These are phyloP conservation scores for Argyra leucocephala DNA, from an alignment of 2,888 invertebrate genomes.

Conservation along the genomic window DNA sequence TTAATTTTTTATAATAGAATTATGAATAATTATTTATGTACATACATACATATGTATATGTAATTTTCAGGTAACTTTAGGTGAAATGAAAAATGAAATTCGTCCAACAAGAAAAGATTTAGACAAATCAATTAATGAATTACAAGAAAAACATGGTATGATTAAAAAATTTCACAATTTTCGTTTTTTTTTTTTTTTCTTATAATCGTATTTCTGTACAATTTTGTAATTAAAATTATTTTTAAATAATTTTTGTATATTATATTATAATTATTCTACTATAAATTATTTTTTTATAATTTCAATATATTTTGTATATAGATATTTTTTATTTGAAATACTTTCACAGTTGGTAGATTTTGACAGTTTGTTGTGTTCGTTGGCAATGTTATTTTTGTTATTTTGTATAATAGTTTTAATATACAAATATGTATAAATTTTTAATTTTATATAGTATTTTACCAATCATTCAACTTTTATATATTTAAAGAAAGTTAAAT, in stretches of 20 bases:
- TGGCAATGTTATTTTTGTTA: no score
- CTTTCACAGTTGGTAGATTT: no score
- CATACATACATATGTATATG: neutral
- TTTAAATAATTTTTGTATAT: neutral
- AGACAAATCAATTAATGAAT: slow-evolving; percentile 62
- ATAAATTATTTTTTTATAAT: neutral
- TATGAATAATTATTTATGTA: neutral
- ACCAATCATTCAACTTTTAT: no score
- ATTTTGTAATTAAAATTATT: neutral
- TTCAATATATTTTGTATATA: no score
- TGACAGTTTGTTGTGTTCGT: no score
- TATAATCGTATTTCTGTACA: neutral
- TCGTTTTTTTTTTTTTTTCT: neutral
- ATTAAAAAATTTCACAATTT: slow-evolving; percentile 20
- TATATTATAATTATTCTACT: neutral
- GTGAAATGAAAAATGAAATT: slow-evolving; percentile 50
- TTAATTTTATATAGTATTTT: no score
- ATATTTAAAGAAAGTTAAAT: no score
- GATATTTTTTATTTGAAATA: no score
- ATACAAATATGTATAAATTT: no score
- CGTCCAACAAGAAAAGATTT: slow-evolving; percentile 60
- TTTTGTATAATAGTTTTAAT: no score
- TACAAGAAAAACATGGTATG: slow-evolving; percentile 79
- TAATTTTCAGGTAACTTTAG: slow-evolving; percentile 49
- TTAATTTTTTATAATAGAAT: no score